Base-by-base conservation (phyloP, 2,888 invertebrate species). In the Ceriagrion tenellum region DNA sequence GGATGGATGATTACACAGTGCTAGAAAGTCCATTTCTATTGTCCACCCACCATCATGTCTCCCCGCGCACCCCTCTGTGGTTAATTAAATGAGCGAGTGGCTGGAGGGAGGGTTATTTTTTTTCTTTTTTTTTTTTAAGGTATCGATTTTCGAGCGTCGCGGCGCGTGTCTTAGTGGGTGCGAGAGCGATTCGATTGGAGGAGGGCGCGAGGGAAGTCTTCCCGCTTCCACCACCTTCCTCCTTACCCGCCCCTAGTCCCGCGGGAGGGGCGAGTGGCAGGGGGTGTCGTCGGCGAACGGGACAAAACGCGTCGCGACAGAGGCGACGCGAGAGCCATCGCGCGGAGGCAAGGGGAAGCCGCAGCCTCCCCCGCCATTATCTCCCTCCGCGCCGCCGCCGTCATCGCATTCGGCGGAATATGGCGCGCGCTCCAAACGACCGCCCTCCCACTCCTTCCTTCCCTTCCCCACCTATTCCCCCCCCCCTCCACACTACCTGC, bases 251-350 rank as follows among this genome's bases (percentile, higher is more conserved):
- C 47, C 47, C 8, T 47, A 2, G 8, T 47, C 47, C 35, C 12
- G 30, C 12, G 18, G 40, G 26, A 10, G 55, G 47, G 89, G n/a
- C 23, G 55, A 47, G 55, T n/a, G 89, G 55, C 55, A 55, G 26
- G 91, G 91, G 35, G 59, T 56, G 30, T 35, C 35, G 59, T 63
- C 40, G 59, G 59, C n/a, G 55, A 26, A 89, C 89, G 89, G 55
- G 30, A 56, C n/a, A 90, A 55, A 59, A 55, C 55, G n/a, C 81
- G 81, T 81, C 63, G 40, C 69, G 47, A 23, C 93, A 47, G 91
- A 91, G 91, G 93, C 93, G 69, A 93, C 69, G 47, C 74, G 93
- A 93, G 93, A 69, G 93, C 40, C 93, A 93, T 93, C 93, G 47
- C 69, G 93, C 69, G 93, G 93, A 63, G 93, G 26, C 55, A 69